phyloP scores from a whole-genome alignment of 2,797 vertebrate genomes.

The Florisuga fusca region DNA sequence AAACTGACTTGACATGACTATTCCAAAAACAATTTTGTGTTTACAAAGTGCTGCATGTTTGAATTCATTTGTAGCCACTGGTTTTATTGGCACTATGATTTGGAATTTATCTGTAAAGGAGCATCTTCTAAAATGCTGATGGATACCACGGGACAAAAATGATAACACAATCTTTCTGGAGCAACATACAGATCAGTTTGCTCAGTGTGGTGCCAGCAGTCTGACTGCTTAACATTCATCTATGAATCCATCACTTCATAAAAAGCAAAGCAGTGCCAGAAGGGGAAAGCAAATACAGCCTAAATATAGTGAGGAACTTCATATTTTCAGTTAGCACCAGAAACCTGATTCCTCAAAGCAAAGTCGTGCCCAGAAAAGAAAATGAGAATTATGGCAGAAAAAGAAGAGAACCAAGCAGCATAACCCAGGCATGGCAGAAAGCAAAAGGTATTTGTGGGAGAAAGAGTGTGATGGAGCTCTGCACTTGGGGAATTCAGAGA shows the following conservation, averaged over 20 bases:
- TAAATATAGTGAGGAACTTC: not conserved
- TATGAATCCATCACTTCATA: not conserved
- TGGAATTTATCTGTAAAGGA: not conserved
- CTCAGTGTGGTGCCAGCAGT: not conserved
- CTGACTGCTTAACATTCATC: not conserved
- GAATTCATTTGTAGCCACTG: not conserved
- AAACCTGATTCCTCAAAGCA: not conserved
- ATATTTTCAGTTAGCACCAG: not conserved
- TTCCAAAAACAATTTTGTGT: not conserved
- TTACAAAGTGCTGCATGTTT: not conserved
- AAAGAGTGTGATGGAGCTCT: not conserved
- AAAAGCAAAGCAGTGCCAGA: not conserved
- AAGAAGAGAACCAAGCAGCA: not conserved
- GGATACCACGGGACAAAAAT: not conserved
- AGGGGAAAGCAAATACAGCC: not conserved
- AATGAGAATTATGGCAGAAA: not conserved
- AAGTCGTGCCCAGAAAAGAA: not conserved
- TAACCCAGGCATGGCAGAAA: rapidly evolving
- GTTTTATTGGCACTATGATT: not conserved
- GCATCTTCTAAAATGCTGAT: not conserved
- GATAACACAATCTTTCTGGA: not conserved
- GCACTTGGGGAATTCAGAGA: not conserved
- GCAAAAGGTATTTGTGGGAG: not conserved
- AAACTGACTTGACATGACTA: not conserved
- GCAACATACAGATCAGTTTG: not conserved